phyloP scores from a whole-genome alignment of 1,140 invertebrate species.

The Vanessa atalanta region DNA sequence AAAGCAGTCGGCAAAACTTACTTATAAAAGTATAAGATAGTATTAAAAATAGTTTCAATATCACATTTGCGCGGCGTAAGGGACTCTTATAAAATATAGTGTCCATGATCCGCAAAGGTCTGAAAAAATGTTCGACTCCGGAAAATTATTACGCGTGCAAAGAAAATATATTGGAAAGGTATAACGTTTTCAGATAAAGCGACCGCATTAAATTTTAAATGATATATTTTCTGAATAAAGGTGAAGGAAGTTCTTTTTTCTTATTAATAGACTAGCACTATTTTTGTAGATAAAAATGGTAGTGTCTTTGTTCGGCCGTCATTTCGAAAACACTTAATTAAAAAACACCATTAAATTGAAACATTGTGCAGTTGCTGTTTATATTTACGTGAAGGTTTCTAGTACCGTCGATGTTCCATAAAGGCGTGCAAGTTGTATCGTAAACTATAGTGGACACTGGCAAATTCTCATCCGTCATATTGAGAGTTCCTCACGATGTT shows the following conservation, averaged over 20 bases:
- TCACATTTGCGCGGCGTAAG: not conserved
- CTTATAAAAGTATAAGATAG: not conserved
- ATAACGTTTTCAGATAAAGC: not conserved
- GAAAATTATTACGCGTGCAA: not conserved
- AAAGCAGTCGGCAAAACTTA: too few relatives aligned
- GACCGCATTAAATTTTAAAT: not conserved
- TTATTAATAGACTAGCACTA: not conserved
- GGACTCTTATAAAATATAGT: not conserved
- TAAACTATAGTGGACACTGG: too few relatives aligned
- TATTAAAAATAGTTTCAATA: constrained; percentile 1
- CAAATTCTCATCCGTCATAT: too few relatives aligned
- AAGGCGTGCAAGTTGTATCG: too few relatives aligned
- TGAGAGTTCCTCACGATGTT: too few relatives aligned
- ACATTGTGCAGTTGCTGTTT: too few relatives aligned
- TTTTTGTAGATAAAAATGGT: not conserved
- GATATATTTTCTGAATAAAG: not conserved
- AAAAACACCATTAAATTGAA: too few relatives aligned
- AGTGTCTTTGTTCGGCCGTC: too few relatives aligned
- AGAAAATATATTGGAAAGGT: not conserved
- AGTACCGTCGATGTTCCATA: too few relatives aligned
- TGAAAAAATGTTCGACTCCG: not conserved
- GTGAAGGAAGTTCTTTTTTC: not conserved
- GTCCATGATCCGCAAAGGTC: not conserved
- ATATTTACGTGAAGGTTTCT: too few relatives aligned
- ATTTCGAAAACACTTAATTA: too few relatives aligned